A percentile compares a stretch with the other conserved stretches of the same genome.
Evolutionary conservation across 1,140 invertebrate species (phyloP).

Genomic region (Drosophila mojavensis): DNA sequence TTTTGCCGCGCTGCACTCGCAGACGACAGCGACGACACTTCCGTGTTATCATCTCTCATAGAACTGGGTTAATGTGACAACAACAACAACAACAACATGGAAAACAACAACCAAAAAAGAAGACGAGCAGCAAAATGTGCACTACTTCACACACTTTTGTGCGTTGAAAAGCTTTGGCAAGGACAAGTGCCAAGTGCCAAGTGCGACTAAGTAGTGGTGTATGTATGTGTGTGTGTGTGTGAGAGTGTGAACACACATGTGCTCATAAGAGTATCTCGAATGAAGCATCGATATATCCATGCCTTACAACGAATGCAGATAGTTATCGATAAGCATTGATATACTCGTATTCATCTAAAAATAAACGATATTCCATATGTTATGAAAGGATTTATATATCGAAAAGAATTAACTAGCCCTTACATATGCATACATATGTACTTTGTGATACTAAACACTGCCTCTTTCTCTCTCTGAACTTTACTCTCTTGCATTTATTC

Average conservation of each 20-base stretch:
- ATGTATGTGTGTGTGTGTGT: neutral
- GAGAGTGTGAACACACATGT: neutral
- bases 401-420: too few species aligned
- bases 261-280: neutral
- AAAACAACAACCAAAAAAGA: conserved; percentile 10
- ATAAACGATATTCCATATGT: too few species aligned
- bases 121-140: neutral
- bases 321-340: too few species aligned
- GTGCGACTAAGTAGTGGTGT: neutral
- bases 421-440: too few species aligned
- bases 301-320: too few species aligned
- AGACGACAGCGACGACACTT: conserved; percentile 65
- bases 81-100: conserved; percentile 24
- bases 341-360: too few species aligned
- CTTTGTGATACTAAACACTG: too few species aligned
- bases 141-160: conserved; percentile 17
- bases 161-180: conserved; percentile 1
- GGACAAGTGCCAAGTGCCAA: conserved; percentile 9
- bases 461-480: too few species aligned
- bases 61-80: conserved; percentile 72
- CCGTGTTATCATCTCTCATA: conserved; percentile 63
- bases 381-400: too few species aligned
- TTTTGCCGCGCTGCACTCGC: conserved; percentile 43
- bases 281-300: too few species aligned
- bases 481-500: too few species aligned